phyloP scores from a whole-genome alignment of 2,113 vertebrate species.

The Lampris incognitus region DNA sequence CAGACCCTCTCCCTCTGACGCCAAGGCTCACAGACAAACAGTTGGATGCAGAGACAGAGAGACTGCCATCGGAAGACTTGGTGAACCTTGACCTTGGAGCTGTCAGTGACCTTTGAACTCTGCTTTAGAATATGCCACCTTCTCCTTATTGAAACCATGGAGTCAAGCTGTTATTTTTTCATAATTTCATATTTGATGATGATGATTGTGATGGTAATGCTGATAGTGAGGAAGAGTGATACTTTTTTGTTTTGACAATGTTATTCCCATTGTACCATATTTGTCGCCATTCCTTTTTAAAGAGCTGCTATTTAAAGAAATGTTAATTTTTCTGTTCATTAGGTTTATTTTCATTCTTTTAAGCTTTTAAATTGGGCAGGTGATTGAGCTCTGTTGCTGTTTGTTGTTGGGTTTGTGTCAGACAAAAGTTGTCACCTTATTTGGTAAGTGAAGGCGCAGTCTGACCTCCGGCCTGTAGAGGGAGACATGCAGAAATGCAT shows the following conservation, averaged over 20 bases:
- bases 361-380: slow-evolving; percentile 63
- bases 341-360: slow-evolving; percentile 61
- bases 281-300: slow-evolving; percentile 77
- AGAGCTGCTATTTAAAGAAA: slow-evolving; percentile 83
- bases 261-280: slow-evolving; percentile 63
- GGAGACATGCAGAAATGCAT: slow-evolving; percentile 73
- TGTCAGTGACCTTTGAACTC: slow-evolving; percentile 58
- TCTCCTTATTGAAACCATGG: slow-evolving; percentile 48
- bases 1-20: slow-evolving; percentile 54
- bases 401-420: not conserved
- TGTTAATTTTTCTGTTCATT: slow-evolving; percentile 44
- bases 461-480: slow-evolving; percentile 62
- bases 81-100: slow-evolving; percentile 53
- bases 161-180: slow-evolving; percentile 45
- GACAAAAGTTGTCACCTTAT: slow-evolving; percentile 25
- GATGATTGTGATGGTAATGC: slow-evolving; percentile 22
- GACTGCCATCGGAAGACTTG: slow-evolving; percentile 35
- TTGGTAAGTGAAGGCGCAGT: slow-evolving; percentile 35
- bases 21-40: slow-evolving; percentile 61
- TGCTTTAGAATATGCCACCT: slow-evolving; percentile 58
- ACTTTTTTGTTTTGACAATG: slow-evolving; percentile 40
- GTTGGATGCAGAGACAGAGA: slow-evolving; percentile 54
- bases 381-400: slow-evolving; percentile 29
- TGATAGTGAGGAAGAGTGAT: slow-evolving; percentile 37
- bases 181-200: slow-evolving; percentile 35